Percentiles rank a stretch among this genome's conserved stretches.
Conservation (phyloP, 2,888 invertebrate genomes). For the Xestobium rufovillosum region DNA sequence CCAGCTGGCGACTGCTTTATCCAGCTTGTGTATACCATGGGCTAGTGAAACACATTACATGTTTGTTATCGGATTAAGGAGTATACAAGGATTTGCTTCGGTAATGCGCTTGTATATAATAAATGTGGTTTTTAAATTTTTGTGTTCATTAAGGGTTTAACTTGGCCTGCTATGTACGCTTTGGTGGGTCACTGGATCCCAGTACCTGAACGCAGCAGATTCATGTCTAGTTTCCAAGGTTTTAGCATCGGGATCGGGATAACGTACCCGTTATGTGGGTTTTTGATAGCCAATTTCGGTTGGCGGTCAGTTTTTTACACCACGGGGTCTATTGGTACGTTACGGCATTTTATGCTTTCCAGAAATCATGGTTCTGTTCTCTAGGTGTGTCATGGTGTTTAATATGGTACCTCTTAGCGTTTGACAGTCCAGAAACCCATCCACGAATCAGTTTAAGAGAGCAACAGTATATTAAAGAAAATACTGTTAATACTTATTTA, state of each 20-base stretch:
- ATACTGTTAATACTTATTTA: constrained; percentile 47
- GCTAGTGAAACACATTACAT: constrained; percentile 56
- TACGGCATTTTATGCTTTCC: background rate
- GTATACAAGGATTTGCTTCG: constrained; percentile 62
- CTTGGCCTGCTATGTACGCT: constrained; percentile 72
- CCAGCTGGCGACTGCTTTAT: constrained; percentile 59
- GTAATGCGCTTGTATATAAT: constrained; percentile 39
- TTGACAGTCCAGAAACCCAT: constrained; percentile 59
- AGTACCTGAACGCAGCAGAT: constrained; percentile 59
- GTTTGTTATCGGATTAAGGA: constrained; percentile 54
- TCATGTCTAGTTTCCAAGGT: constrained; percentile 71
- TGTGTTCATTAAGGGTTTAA: constrained; percentile 49
- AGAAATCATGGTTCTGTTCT: background rate
- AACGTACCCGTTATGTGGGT: constrained; percentile 63
- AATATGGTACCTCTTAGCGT: constrained; percentile 61
- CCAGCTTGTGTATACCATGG: constrained; percentile 58
- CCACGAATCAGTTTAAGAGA: constrained; percentile 60
- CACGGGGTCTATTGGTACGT: constrained; percentile 53
- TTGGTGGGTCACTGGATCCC: constrained; percentile 68
- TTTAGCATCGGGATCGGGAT: constrained; percentile 68
- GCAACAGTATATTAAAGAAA: constrained; percentile 57
- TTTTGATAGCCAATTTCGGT: constrained; percentile 59
- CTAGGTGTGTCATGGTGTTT: constrained; percentile 53
- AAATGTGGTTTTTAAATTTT: background rate
- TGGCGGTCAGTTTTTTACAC: constrained; percentile 65